Percentiles rank a stretch among this genome's conserved stretches.
phyloP scores from a whole-genome alignment of 2,888 invertebrate genomes.

The Oscheius myriophilus region DNA sequence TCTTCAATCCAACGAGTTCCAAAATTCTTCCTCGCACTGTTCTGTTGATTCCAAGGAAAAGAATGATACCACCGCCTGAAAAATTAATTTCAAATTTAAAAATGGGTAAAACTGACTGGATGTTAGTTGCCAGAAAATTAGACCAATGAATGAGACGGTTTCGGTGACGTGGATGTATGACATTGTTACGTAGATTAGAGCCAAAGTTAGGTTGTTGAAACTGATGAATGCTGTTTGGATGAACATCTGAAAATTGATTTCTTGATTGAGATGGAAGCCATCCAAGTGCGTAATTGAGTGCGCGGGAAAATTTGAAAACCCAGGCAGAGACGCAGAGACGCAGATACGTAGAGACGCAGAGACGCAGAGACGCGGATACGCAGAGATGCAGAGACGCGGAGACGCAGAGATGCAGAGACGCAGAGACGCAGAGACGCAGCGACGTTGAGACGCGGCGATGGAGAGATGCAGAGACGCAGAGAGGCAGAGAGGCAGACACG shows the following conservation, averaged over 20 bases:
- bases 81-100: not conserved
- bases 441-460: too few species aligned
- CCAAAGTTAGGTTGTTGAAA: constrained; percentile 9
- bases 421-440: too few species aligned
- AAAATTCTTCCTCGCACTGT: constrained; percentile 17
- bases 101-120: constrained; percentile 2
- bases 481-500: too few species aligned
- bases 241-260: constrained; percentile 6
- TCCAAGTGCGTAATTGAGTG: too few species aligned
- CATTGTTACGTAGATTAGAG: constrained; percentile 12
- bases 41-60: constrained; percentile 16
- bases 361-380: too few species aligned
- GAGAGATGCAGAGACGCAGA: too few species aligned
- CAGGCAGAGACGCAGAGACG: too few species aligned
- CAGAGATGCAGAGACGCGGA: too few species aligned
- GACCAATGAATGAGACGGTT: constrained; percentile 5
- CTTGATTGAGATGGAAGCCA: not conserved
- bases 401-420: too few species aligned
- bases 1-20: not conserved
- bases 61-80: constrained; percentile 15
- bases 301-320: too few species aligned
- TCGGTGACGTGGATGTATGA: constrained; percentile 8
- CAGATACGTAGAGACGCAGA: too few species aligned
- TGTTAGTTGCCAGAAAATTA: constrained; percentile 22
- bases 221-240: not conserved